Evolutionary conservation across 2,113 vertebrate genomes (phyloP), one percentile per base, ranked within the genome.

Genomic region (Anser cygnoides): DNA sequence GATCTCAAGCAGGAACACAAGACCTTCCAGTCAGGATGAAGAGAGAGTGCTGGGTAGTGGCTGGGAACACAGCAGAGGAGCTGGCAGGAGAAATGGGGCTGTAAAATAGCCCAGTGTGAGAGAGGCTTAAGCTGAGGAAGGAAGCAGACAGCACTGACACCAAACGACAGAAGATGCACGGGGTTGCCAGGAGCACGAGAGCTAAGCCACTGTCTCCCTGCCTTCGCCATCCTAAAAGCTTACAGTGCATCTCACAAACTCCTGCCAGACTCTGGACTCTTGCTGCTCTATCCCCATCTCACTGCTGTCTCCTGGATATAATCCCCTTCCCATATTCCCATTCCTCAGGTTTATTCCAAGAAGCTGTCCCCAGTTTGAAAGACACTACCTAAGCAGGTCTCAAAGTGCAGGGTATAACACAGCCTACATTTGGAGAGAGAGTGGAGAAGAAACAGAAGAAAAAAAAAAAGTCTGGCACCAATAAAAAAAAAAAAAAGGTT

Each of bases 271-370:
- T 62, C 61, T n/a, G 1, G 1, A n/a, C 55, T 44, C n/a, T 29
- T 50, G 8, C 44, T 83, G 35, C 41, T 87, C 54, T 67, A 22
- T 12, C 67, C 35, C 46, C 72, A 87, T 35, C 13, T 6, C 37
- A 19, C 13, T 2, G 1, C 41, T 22, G 77, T n/a, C 55, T 77
- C 31, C 37, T 59, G 50, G 25, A 37, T 54, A 21, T 2, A 59
- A 46, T 0, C 0, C 29, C 50, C 26, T 54, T 55, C 63, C 43
- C 20, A 2, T 26, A 71, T 7, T 16, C 18, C 43, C 21, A 10
- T 31, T 43, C 57, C 15, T 18, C n/a, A 41, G 46, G 14, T 49
- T 70, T 84, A 70, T 70, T 76, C n/a, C 62, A 75, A 52, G 37
- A 28, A 16, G 25, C 10, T 58, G 18, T 2, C n/a, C 39, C 71